Percentiles rank a stretch among this genome's conserved stretches.
These are phyloP conservation scores for Coelopa frigida DNA, from an alignment of 1,140 invertebrate species.

Conservation along the genomic window DNA sequence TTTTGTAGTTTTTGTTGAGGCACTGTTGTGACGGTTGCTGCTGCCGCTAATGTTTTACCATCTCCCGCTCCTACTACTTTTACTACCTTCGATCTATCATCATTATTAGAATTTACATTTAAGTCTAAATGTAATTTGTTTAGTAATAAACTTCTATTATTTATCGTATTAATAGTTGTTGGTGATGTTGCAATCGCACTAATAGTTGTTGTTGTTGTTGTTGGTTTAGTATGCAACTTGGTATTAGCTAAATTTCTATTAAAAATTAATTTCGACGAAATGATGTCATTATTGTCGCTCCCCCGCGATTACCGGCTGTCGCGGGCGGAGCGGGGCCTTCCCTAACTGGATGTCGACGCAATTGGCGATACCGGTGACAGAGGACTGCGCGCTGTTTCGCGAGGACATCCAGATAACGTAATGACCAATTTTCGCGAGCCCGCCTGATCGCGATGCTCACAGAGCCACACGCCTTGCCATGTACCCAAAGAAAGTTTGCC, in stretches of 20 bases:
- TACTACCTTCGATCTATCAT: constrained; percentile 19
- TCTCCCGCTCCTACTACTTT: not conserved
- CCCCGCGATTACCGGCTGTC: constrained; percentile 47
- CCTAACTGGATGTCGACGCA: constrained; percentile 85
- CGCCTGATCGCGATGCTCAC: constrained; percentile 92
- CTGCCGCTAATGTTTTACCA: not conserved
- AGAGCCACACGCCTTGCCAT: constrained; percentile 97
- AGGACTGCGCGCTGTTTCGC: constrained; percentile 73
- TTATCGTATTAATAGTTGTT: constrained; percentile 15
- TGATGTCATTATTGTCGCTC: constrained; percentile 46
- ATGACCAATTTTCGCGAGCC: constrained; percentile 87
- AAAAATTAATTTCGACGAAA: constrained; percentile 45
- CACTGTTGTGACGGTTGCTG: constrained; percentile 42
- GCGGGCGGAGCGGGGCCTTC: constrained; percentile 48
- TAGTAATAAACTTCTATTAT: constrained; percentile 26
- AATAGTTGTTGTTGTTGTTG: constrained; percentile 9
- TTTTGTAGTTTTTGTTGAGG: constrained; percentile 41
- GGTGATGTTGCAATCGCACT: constrained; percentile 17
- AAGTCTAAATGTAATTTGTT: constrained; percentile 40
- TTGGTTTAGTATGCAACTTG: constrained; percentile 20
- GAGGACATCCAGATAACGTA: constrained; percentile 81
- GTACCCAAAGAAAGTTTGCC: constrained; percentile 90
- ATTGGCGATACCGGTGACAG: constrained; percentile 75
- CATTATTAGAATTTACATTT: constrained; percentile 42
- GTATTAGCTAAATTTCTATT: constrained; percentile 44